Evolutionary conservation across 2,113 vertebrate genomes (phyloP).

Genomic region (Condylura cristata): DNA sequence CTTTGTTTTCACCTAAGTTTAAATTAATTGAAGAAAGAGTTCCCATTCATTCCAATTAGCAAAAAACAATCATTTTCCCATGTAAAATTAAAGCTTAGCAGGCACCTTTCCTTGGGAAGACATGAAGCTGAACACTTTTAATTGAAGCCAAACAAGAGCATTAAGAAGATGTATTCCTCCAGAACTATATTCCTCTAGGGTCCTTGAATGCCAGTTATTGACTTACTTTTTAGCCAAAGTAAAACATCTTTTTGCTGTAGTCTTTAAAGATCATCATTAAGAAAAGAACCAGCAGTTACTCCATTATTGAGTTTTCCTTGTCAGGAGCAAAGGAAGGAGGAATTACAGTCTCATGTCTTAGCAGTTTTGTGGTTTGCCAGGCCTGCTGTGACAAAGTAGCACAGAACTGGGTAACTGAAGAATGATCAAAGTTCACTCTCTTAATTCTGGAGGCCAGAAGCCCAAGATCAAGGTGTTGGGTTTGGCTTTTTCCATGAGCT

Average conservation of each 20-base stretch:
- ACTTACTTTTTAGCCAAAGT: conserved; percentile 39
- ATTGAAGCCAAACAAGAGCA: conserved; percentile 55
- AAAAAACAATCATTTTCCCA: conserved; percentile 40
- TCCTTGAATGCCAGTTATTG: conserved; percentile 7
- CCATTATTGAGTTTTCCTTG: neutral
- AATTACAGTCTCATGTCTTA: neutral
- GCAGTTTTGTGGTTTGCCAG: accelerated
- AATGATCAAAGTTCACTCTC: neutral
- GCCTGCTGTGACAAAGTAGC: neutral
- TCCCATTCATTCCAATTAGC: conserved; percentile 69
- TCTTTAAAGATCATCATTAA: conserved; percentile 24
- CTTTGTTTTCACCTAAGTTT: conserved; percentile 33
- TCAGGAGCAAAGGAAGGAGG: neutral
- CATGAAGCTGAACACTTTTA: conserved; percentile 52
- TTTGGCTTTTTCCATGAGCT: neutral
- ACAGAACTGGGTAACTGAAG: neutral
- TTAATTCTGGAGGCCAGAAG: neutral
- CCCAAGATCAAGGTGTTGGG: neutral
- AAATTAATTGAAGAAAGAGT: conserved; percentile 23
- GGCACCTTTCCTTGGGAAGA: conserved; percentile 55
- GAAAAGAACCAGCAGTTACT: neutral
- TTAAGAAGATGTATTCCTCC: conserved; percentile 60
- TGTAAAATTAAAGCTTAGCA: conserved; percentile 46
- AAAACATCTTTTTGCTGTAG: conserved; percentile 30
- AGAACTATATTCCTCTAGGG: neutral